phyloP scores from a whole-genome alignment of 92 coral and sea anemone genomes.

The Zoanthus sociatus region DNA sequence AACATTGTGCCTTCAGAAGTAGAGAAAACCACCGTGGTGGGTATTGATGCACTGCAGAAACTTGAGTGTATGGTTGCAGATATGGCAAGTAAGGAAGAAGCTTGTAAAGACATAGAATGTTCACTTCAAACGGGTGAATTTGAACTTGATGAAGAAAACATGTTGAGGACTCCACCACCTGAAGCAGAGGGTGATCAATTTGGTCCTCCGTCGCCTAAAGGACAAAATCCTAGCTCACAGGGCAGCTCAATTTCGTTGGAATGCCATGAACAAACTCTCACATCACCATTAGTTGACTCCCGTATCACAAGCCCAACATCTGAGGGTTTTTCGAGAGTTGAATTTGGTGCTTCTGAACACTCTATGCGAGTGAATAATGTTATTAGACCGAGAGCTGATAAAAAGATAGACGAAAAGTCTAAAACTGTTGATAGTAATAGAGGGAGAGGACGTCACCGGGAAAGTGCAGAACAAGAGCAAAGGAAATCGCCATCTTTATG shows the following conservation, averaged over 20 bases:
- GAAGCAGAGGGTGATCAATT: slow-evolving; percentile 44
- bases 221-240: slow-evolving; percentile 69
- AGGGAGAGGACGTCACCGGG: neutral
- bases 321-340: slow-evolving; percentile 14
- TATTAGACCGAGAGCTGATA: slow-evolving; percentile 9
- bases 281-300: slow-evolving; percentile 69
- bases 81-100: slow-evolving; percentile 95
- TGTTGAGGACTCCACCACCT: slow-evolving; percentile 65
- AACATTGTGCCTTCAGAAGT: slow-evolving; percentile 54
- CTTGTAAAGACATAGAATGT: slow-evolving; percentile 77
- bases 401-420: neutral
- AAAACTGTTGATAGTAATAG: neutral
- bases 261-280: slow-evolving; percentile 88
- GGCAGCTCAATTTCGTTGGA: slow-evolving; percentile 86
- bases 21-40: slow-evolving; percentile 27
- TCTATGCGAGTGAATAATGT: slow-evolving; percentile 25
- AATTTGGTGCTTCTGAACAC: neutral
- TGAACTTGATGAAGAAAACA: slow-evolving; percentile 81
- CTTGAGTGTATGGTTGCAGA: slow-evolving; percentile 98
- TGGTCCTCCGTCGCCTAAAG: slow-evolving; percentile 65
- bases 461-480: neutral
- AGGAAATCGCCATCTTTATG: neutral
- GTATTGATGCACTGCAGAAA: slow-evolving; percentile 87
- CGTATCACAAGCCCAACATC: slow-evolving; percentile 31
- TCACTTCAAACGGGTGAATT: slow-evolving; percentile 63